These are phyloP conservation scores for Mallotus villosus DNA, from an alignment of 2,797 vertebrate genomes.

Conservation along the genomic window DNA sequence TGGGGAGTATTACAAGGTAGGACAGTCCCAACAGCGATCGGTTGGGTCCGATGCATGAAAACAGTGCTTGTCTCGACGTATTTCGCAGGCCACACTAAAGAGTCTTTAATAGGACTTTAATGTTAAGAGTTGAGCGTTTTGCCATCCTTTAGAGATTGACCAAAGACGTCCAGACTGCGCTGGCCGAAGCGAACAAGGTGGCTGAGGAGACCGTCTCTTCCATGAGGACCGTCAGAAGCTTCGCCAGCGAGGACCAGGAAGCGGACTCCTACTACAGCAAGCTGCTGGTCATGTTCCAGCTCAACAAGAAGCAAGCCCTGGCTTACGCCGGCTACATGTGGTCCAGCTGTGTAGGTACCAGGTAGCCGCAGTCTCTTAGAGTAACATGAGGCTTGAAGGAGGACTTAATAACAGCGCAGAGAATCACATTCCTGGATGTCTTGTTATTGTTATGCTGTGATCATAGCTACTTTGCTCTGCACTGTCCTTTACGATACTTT, in stretches of 20 bases:
- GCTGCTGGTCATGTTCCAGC: conserved; percentile 83
- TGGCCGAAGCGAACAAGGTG: conserved; percentile 91
- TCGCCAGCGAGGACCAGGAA: conserved; percentile 87
- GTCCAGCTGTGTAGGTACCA: conserved; percentile 85
- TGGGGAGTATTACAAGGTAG: conserved; percentile 93
- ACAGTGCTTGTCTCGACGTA: neutral
- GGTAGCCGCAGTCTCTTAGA: neutral
- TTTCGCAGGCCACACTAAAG: neutral
- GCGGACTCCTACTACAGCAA: conserved; percentile 79
- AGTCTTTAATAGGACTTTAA: neutral
- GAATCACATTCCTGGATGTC: neutral
- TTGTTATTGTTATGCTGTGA: neutral
- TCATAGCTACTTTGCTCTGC: neutral
- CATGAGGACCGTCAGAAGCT: conserved; percentile 94
- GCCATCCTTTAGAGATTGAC: conserved; percentile 78
- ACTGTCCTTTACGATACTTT: neutral
- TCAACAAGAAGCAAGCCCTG: conserved; percentile 89
- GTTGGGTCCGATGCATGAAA: neutral
- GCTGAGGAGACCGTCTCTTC: conserved; percentile 93
- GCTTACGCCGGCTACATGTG: conserved; percentile 91
- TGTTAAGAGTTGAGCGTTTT: neutral
- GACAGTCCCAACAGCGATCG: neutral
- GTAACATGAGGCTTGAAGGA: neutral
- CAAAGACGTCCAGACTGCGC: conserved; percentile 88
- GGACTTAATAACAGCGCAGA: neutral